Percentiles rank a stretch among this genome's conserved stretches.
Evolutionary conservation across 2,797 vertebrate genomes (phyloP).

Genomic region (Glossophaga mutica): DNA sequence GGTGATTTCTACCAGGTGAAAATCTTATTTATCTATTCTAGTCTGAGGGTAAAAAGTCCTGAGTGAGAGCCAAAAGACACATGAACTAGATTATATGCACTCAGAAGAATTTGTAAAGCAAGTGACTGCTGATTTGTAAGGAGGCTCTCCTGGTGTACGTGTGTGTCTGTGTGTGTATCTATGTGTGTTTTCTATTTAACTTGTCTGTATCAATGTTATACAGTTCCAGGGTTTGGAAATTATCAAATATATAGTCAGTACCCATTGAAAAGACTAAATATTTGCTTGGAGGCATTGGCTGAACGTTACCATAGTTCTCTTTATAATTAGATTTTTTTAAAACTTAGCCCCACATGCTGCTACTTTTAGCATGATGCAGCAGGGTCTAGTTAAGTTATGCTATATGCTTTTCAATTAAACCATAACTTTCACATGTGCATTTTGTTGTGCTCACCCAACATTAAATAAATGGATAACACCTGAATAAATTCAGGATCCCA

Average conservation of each 20-base stretch:
- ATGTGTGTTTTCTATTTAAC: constrained; percentile 7
- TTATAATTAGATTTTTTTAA: constrained; percentile 60
- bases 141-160: not conserved
- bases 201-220: constrained; percentile 33
- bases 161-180: not conserved
- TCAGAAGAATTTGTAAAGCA: constrained; percentile 67
- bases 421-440: constrained; percentile 72
- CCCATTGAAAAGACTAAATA: constrained; percentile 55
- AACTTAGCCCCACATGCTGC: constrained; percentile 48
- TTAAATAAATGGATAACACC: constrained; percentile 78
- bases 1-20: constrained; percentile 64
- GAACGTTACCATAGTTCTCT: constrained; percentile 58
- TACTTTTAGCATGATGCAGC: constrained; percentile 50
- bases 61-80: constrained; percentile 57
- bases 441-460: constrained; percentile 64
- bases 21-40: constrained; percentile 58
- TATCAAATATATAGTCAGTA: constrained; percentile 44
- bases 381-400: constrained; percentile 69
- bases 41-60: constrained; percentile 41
- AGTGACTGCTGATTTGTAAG: constrained; percentile 58
- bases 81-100: constrained; percentile 52
- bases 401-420: constrained; percentile 73
- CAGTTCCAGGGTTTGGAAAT: constrained; percentile 46
- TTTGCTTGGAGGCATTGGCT: constrained; percentile 61
- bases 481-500: constrained; percentile 65